Base-by-base conservation (phyloP, 2,888 invertebrate species). In the Amphiduros pacificus region DNA sequence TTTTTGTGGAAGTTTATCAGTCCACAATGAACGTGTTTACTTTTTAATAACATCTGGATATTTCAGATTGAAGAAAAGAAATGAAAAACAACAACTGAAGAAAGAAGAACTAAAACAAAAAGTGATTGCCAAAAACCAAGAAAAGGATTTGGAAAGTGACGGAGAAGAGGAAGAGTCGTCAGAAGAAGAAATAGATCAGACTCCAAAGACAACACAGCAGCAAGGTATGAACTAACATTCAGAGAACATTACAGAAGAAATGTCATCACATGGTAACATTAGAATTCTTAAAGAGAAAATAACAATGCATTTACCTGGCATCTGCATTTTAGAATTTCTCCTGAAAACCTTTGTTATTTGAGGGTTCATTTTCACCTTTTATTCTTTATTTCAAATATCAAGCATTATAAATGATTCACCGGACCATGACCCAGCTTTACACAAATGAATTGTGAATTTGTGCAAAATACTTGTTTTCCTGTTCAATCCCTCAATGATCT, bases 51-150 rank as follows among this genome's bases (percentile, higher is more conserved):
- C 51, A 22, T 51, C 22, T 49, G 3, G 27, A 6, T 14, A 11
- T 14, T 50, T 28, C 5, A 55, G 49, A 24, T 55, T 58, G 57
- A 71, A 64, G 50, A 66, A 67, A 29, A 55, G 67, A 58, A 20
- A 57, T 32, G 53, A 57, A 51, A 66, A 64, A 53, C 60, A 64
- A 61, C 55, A 50, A 28, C 52, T 32, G 50, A 67, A 66, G 29
- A 44, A 54, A 64, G 57, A 29, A 17, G 24, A 24, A n/a, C n/a
- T n/a, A n/a, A n/a, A n/a, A n/a, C n/a, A n/a, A 20, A 14, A 52
- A 52, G 52, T 29, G 27, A 17, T n/a, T 26, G 52, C 11, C 11
- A n/a, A 26, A 52, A 49, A 40, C 36, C 48, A 49, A 24, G 61
- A 44, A 51, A 49, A 58, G 51, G 57, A 60, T 64, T 64, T 40